These are phyloP conservation scores for Drosophila setosimentum DNA, from an alignment of 2,888 invertebrate genomes.

Conservation along the genomic window DNA sequence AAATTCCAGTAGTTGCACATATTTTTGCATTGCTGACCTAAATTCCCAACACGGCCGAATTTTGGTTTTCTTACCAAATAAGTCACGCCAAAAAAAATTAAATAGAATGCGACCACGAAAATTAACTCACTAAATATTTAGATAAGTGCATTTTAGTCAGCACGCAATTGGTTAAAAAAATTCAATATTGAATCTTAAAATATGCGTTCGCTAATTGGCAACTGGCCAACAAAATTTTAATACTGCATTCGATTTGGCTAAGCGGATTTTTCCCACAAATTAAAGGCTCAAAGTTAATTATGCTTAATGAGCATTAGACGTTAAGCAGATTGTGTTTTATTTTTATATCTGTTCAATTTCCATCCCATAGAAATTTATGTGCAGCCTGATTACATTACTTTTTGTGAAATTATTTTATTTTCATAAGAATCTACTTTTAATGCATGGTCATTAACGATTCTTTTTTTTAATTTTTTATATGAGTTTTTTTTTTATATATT, in stretches of 20 bases:
- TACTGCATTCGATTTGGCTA: background rate
- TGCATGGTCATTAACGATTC: background rate
- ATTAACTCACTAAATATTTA: conserved; percentile 57
- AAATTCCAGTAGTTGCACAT: conserved; percentile 73
- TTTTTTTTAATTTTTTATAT: background rate
- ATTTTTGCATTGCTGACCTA: conserved; percentile 60
- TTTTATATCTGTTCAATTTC: background rate
- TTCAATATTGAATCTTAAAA: conserved; percentile 37
- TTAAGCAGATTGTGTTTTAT: conserved; percentile 39
- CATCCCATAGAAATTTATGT: background rate
- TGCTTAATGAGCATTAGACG: conserved; percentile 48
- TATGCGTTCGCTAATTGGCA: conserved; percentile 33
- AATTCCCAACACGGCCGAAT: conserved; percentile 42
- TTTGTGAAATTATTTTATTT: background rate
- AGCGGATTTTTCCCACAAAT: background rate
- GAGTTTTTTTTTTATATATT: background rate
- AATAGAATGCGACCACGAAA: conserved; percentile 26
- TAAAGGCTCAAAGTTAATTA: conserved; percentile 60
- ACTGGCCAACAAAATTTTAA: conserved; percentile 9
- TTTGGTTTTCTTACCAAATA: conserved; percentile 50
- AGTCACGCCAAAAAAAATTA: conserved; percentile 46
- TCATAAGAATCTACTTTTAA: conserved; percentile 1
- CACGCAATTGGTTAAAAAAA: conserved; percentile 59
- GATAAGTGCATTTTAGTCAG: conserved; percentile 46
- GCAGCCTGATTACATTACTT: background rate